Percentiles rank a stretch among this genome's conserved stretches.
These are phyloP conservation scores for Lingula anatina DNA, from an alignment of 2,888 invertebrate species.

Conservation along the genomic window DNA sequence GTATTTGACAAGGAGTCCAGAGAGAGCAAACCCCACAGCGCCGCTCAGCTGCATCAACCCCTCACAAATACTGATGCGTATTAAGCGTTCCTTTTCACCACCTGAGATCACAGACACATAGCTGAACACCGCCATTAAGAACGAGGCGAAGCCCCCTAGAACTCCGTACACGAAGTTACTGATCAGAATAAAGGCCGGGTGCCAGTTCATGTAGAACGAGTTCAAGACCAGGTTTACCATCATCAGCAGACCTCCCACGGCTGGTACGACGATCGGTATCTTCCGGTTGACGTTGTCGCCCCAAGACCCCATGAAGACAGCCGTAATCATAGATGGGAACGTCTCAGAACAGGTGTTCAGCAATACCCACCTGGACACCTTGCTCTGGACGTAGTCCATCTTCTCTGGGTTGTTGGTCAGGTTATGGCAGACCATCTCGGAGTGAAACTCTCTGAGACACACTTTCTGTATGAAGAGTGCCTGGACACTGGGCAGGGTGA, in stretches of 20 bases:
- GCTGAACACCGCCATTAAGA: no score
- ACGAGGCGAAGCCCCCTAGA: no score
- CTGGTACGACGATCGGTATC: slow-evolving; percentile 46
- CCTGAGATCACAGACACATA: no score
- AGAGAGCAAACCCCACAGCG: no score
- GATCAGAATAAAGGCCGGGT: no score
- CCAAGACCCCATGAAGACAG: slow-evolving; percentile 34
- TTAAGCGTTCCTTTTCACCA: no score
- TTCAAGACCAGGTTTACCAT: no score
- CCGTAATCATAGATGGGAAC: slow-evolving; percentile 29
- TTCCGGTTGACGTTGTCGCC: slow-evolving; percentile 49
- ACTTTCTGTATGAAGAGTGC: slow-evolving; percentile 46
- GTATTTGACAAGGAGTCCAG: no score
- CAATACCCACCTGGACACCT: slow-evolving; percentile 32
- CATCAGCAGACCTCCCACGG: slow-evolving; percentile 42
- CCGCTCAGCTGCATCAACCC: no score
- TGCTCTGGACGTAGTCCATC: slow-evolving; percentile 23
- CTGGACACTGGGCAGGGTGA: slow-evolving; percentile 44
- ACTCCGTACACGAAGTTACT: no score
- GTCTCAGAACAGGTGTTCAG: slow-evolving; percentile 33
- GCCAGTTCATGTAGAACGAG: no score
- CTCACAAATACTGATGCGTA: no score
- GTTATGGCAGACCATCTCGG: slow-evolving; percentile 9
- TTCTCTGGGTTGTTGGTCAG: slow-evolving; percentile 12
- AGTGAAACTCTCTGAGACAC: slow-evolving; percentile 21